Percentiles rank a stretch among this genome's conserved stretches.
Evolutionary conservation across 1,140 invertebrate genomes (phyloP).

Genomic region (Macrocentrus cingulum): DNA sequence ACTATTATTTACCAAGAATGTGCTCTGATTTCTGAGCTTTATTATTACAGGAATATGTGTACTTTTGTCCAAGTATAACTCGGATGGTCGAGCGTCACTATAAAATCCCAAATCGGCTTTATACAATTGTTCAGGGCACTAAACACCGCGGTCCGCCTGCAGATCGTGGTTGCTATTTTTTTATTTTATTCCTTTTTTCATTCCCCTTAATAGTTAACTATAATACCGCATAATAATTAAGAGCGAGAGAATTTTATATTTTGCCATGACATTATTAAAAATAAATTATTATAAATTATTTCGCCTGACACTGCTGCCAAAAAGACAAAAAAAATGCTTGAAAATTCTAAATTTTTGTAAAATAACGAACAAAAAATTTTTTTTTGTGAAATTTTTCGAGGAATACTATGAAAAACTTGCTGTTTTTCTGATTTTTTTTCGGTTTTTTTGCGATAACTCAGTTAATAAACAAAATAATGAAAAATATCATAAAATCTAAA

Average conservation of each 20-base stretch:
- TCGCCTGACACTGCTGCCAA: too few species aligned
- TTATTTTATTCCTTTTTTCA: neutral
- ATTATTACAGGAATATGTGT: slow-evolving; percentile 16
- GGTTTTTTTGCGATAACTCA: too few species aligned
- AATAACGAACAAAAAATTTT: too few species aligned
- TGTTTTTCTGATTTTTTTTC: too few species aligned
- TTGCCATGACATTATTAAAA: too few species aligned
- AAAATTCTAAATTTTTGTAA: too few species aligned
- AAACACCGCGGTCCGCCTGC: slow-evolving; percentile 28
- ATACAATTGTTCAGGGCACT: slow-evolving; percentile 26
- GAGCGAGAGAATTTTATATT: slow-evolving; percentile 2
- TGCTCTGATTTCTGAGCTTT: neutral
- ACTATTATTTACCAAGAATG: neutral
- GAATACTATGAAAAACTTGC: too few species aligned
- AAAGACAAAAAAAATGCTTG: too few species aligned
- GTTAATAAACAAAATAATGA: too few species aligned
- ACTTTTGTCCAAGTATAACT: slow-evolving; percentile 13
- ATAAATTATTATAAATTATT: neutral
- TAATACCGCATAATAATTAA: slow-evolving; percentile 12
- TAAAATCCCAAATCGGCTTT: neutral
- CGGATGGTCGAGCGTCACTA: slow-evolving; percentile 11
- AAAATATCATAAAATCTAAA: too few species aligned
- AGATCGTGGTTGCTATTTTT: slow-evolving; percentile 24
- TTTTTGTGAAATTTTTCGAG: too few species aligned
- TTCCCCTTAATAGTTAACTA: slow-evolving; percentile 17